These are phyloP conservation scores for Hiodon alosoides DNA, from an alignment of 2,113 vertebrate species.

Conservation along the genomic window DNA sequence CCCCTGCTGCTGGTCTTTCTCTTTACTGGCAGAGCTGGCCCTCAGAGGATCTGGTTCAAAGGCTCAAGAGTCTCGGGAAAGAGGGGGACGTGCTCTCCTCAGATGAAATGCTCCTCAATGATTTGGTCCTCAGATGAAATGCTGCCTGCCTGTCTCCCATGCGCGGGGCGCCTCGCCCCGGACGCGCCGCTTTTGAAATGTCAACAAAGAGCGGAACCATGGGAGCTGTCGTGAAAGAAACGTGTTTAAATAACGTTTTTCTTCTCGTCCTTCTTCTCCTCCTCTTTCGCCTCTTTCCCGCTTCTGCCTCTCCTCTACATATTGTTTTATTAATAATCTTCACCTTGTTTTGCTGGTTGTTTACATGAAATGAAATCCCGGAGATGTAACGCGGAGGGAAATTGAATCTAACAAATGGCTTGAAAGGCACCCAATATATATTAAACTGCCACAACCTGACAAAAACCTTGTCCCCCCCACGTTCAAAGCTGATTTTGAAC, in stretches of 20 bases:
- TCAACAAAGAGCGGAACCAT: neutral
- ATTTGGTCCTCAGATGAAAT: neutral
- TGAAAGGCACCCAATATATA: conserved; percentile 12
- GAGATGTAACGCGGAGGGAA: conserved; percentile 7
- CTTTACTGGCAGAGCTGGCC: neutral
- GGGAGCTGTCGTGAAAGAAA: neutral
- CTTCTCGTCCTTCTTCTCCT: neutral
- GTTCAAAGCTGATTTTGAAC: conserved; percentile 19
- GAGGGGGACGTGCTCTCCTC: neutral
- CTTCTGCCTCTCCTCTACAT: neutral
- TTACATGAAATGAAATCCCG: neutral
- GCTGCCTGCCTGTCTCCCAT: neutral
- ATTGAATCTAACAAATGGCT: conserved; percentile 18
- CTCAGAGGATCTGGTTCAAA: neutral
- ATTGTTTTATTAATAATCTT: neutral
- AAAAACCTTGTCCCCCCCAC: conserved; percentile 1
- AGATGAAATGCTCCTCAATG: neutral
- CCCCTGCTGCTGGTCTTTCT: neutral
- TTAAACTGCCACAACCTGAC: conserved; percentile 12
- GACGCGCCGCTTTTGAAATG: neutral
- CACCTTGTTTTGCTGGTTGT: neutral
- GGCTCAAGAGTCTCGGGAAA: neutral
- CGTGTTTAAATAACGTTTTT: neutral
- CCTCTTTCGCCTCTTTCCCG: neutral
- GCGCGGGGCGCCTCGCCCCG: neutral